Evolutionary conservation across 2,113 vertebrate species (phyloP), one percentile per base, ranked within the genome.

Genomic region (Sinocyclocheilus maitianheensis): DNA sequence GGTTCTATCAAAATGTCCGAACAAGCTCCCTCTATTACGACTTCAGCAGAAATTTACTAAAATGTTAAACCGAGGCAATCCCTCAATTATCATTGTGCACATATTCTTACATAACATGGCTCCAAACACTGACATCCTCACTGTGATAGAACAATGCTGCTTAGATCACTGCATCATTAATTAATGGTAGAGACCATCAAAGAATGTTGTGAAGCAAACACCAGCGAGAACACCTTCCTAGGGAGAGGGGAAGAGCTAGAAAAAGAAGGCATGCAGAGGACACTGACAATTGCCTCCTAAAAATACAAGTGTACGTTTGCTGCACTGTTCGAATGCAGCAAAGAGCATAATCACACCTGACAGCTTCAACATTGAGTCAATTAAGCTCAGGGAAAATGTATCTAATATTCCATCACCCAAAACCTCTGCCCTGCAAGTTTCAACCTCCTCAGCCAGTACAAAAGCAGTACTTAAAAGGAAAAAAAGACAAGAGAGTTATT

Each of bases 341-440:
- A 60, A 87, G 86, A 90, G 89, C 83, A 87, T 94, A 94, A 94
- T 94, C 91, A 91, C 84, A 89, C 91, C 89, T 91, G 94, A 93
- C 94, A 94, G 92, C 89, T 90, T 89, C 90, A 94, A 94, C 92
- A 94, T 93, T 93, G 91, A 93, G 92, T 91, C 93, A 94, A 94
- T 95, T 95, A 94, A 89, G 91, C 87, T 85, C 83, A 87, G 86
- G 91, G 90, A 90, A 92, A 94, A 93, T 89, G 13, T 92, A 93
- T 90, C 88, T 92, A 91, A 95, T 93, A 92, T 93, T 93, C 91
- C 89, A 88, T 94, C 93, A 92, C 87, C 91, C 91, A 91, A 90
- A 86, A 89, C 90, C 92, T 84, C 91, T 91, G 92, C 90, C 90
- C 86, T 87, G 90, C 89, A 92, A 91, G 89, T 92, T 87, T 90